Evolutionary conservation across 1,140 invertebrate genomes (phyloP), one percentile per base, ranked within the genome.

Genomic region (Drosophila obscura): DNA sequence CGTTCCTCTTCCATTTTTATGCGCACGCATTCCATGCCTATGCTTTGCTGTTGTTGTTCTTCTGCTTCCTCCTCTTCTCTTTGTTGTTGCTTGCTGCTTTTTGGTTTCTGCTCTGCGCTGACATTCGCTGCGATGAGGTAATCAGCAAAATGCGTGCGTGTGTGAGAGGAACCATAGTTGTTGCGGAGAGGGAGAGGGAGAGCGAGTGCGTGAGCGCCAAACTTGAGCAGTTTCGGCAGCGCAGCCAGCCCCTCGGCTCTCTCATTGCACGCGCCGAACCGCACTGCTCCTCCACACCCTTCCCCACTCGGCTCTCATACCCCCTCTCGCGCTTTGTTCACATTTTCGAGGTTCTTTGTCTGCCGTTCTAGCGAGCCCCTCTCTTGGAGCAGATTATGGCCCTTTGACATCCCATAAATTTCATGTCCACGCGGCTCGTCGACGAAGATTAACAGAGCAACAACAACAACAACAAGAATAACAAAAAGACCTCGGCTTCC

Each of bases 361-460:
- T 13, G 69, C 24, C 57, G 49, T 46, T 39, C 35, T 39, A 39
- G 35, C 35, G 11, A 39, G 35, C 35, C 35, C 35, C 35, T 39
- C 35, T 51, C 48, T 56, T 57, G 41, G 46, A 68, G 35, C 55
- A 88, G 83, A 80, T 88, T 88, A 80, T 83, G 80, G 84, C 83
- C 83, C 83, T 88, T 88, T 88, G 83, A 88, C 83, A 88, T 88
- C 83, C 76, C 84, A 88, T 88, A 88, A 88, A 88, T 88, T 88
- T 83, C 57, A 79, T 76, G 83, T 83, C 76, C 83, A 83, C 66
- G 67, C 73, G 55, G 82, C 71, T 77, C 77, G 51, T 77, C 74
- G 74, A 77, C 68, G 65, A 68, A 88, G 82, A 87, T 87, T 87
- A 87, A 88, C 82, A 57, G 45, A 73, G 50, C 72, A 82, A 43